Evolutionary conservation across 2,888 invertebrate genomes (phyloP), one percentile per base, ranked within the genome.

Genomic region (Resseliella maxima): DNA sequence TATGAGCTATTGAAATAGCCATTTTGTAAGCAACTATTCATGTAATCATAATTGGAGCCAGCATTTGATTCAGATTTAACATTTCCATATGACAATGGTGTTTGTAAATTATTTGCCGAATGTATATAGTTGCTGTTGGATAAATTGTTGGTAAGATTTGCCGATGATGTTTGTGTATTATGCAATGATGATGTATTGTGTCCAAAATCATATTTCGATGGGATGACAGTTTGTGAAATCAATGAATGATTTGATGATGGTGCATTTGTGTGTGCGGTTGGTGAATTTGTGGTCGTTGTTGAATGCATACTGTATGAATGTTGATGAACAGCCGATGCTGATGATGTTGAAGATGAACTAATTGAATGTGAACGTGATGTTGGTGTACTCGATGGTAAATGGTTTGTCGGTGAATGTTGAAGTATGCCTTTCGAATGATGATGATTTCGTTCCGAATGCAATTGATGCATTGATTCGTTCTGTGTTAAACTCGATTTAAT

Each of bases 31-130:
- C 91, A 91, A 87, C 91, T 91, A 87, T 91, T 91, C 88, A 91
- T 90, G 87, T 91, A 91, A 87, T 91, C 91, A 87, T 91, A 91
- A 87, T 90, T 91, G 50, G 90, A 90, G 18, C 31, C 38, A 87
- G 90, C 89, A 87, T 90, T 91, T 31, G 90, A 88, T 88, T 91
- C 91, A 54, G 91, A 90, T 88, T 91, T 91, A 24, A 91, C 90
- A 86, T 50, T 86, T 45, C 89, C 89, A 12, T 89, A 90, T 0
- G 90, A 89, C 18, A 87, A 89, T 15, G 87, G 86, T 54, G 87
- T 87, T 45, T 87, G 87, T 85, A 88, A 87, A 85, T 87, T 88
- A 50, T 88, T 88, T 27, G 87, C 85, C 46, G 87, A 86, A 87
- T 87, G 87, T 86, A 88, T 87, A 85, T 87, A 87, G 18, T 86